phyloP scores from a whole-genome alignment of 2,888 invertebrate species.

The Caenorhabditis sp. region DNA sequence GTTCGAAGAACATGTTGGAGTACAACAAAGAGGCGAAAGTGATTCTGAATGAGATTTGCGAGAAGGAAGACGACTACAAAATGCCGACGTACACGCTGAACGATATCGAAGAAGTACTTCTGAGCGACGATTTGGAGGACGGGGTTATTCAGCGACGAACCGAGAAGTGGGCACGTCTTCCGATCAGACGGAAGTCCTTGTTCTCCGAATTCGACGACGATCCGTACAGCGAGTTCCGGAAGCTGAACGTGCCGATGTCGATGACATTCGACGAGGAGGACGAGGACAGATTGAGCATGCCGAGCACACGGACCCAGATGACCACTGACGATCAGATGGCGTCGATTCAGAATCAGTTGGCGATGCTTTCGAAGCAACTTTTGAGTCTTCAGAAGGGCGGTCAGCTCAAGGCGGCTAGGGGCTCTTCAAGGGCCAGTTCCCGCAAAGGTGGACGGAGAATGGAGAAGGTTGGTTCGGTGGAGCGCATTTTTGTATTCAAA shows the following conservation, averaged over 20 bases:
- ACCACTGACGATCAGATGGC: constrained; percentile 55
- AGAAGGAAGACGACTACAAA: constrained; percentile 12
- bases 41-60: constrained; percentile 31
- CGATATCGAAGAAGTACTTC: constrained; percentile 46
- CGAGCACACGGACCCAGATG: constrained; percentile 49
- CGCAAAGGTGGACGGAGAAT: constrained; percentile 17
- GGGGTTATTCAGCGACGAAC: constrained; percentile 44
- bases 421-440: constrained; percentile 49
- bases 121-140: constrained; percentile 52
- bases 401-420: background rate
- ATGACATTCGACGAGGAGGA: constrained; percentile 55
- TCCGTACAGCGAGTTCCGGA: constrained; percentile 40
- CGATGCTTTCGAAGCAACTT: constrained; percentile 55
- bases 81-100: constrained; percentile 52
- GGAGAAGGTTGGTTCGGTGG: too few species aligned
- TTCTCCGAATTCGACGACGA: constrained; percentile 31
- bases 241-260: constrained; percentile 51
- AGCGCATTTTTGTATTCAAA: too few species aligned
- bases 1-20: constrained; percentile 26
- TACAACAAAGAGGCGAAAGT: constrained; percentile 33
- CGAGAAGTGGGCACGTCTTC: constrained; percentile 38
- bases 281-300: constrained; percentile 56
- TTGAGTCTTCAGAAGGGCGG: constrained; percentile 36
- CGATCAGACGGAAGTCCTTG: constrained; percentile 20
- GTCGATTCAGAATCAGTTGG: constrained; percentile 46